Percentiles rank a stretch among this genome's conserved stretches.
Evolutionary conservation across 2,113 vertebrate species (phyloP).

Genomic region (Lophotis ruficrista): DNA sequence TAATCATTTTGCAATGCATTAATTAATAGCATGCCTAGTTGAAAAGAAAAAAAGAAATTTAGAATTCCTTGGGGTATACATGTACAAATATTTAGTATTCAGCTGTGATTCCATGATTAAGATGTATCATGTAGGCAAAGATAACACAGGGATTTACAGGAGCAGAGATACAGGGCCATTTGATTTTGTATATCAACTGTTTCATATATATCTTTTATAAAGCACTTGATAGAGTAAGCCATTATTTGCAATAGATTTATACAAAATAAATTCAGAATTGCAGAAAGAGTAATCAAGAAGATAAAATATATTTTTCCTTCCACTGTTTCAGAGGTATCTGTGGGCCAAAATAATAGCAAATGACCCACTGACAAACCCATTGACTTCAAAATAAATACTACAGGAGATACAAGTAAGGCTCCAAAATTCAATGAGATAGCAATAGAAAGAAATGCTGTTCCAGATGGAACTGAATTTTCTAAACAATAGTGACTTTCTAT

Average conservation of each 20-base stretch:
- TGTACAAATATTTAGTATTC: constrained; percentile 69
- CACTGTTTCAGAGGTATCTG: neutral
- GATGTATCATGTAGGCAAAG: constrained; percentile 51
- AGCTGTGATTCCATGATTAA: constrained; percentile 65
- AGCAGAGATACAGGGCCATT: neutral
- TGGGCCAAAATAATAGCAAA: neutral
- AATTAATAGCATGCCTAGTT: constrained; percentile 70
- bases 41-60: constrained; percentile 58
- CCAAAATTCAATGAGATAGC: neutral
- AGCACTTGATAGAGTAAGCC: neutral
- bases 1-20: constrained; percentile 72
- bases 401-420: neutral
- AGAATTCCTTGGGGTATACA: constrained; percentile 60
- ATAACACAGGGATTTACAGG: constrained; percentile 36
- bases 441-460: neutral
- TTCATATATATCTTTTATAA: neutral
- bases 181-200: neutral
- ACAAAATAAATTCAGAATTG: neutral
- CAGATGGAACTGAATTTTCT: neutral
- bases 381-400: neutral
- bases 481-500: neutral
- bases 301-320: neutral
- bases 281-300: neutral
- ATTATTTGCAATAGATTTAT: neutral
- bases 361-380: neutral